Base-by-base conservation (phyloP, 2,888 invertebrate genomes). In the Scaptomyza flava region DNA sequence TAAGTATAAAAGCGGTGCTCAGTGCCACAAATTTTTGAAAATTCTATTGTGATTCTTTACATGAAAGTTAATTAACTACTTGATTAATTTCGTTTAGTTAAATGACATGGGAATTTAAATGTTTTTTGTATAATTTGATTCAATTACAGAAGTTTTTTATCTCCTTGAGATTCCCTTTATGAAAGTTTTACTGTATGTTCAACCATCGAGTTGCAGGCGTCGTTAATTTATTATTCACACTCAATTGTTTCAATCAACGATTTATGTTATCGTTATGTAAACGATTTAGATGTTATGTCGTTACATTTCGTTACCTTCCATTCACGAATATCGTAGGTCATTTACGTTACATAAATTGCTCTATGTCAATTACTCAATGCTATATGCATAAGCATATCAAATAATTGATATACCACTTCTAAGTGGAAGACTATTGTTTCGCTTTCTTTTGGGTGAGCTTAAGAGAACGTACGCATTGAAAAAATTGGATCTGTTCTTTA, bases 401-500 rank as follows among this genome's bases (percentile, higher is more conserved):
- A 3, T 23, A 4, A 23, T 23, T 23, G 0, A 23, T 27, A 0
- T 27, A 27, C 6, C 27, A 6, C 27, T 27, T 0, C 27, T 27
- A 0, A 27, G 1, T 27, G 4, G 27, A 27, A 6, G 27, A 27
- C 27, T 27, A 27, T 27, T 27, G 27, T 27, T 5, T 6, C 27
- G 27, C 27, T 27, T 27, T 4, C 27, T 6, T 27, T 31, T 31
- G 9, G 14, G 46, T 6, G 27, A 14, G 6, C 27, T 27, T 14
- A 11, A 14, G 30, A 17, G 4, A 0, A 14, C 6, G 14, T 4
- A 17, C 47, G 31, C 31, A 8, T 20, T 48, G 11, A 20, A 9
- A 14, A 12, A 48, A 48, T 17, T 48, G 48, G 12, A 48, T 48
- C 20, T 50, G 48, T 34, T n/a, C 17, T n/a, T 9, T 20, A 48